These are phyloP conservation scores for Synanthedon formicaeformis DNA, from an alignment of 2,888 invertebrate genomes.

Conservation along the genomic window DNA sequence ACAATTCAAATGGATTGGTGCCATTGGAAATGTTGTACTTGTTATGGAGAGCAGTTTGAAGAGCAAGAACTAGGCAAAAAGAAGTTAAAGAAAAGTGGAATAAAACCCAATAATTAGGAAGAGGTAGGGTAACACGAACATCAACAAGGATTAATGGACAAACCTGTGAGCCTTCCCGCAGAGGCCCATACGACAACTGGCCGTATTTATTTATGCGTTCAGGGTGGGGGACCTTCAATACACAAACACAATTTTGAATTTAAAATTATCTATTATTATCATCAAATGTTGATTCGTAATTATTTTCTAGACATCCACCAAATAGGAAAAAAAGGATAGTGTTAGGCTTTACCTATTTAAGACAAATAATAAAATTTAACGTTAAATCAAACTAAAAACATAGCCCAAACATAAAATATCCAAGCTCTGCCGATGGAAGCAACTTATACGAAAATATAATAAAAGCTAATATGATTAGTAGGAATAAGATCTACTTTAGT, in stretches of 20 bases:
- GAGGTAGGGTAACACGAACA: constrained; percentile 63
- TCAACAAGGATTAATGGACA: constrained; percentile 66
- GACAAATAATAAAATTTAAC: constrained; percentile 1
- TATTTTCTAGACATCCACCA: constrained; percentile 43
- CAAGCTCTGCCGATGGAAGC: constrained; percentile 34
- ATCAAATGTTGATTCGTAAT: constrained; percentile 22
- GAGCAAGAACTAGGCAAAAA: constrained; percentile 21
- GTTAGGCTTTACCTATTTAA: constrained; percentile 9
- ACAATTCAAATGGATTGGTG: constrained; percentile 29
- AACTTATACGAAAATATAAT: constrained; percentile 21
- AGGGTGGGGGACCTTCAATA: constrained; percentile 76
- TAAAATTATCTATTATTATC: constrained; percentile 30
- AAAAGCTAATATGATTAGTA: neutral
- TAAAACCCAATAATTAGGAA: constrained; percentile 36
- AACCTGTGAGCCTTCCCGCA: constrained; percentile 77
- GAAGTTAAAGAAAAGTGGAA: constrained; percentile 22
- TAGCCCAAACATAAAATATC: constrained; percentile 15
- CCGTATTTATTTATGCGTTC: constrained; percentile 72
- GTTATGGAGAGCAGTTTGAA: constrained; percentile 15
- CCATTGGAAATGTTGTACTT: constrained; percentile 22
- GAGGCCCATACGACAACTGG: constrained; percentile 76
- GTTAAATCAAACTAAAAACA: too few species aligned
- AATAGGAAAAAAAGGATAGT: constrained; percentile 39
- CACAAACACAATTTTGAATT: constrained; percentile 68
- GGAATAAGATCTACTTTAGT: constrained; percentile 15